Conservation (phyloP, 2,797 vertebrate species). For the Ptychadena robeensis region DNA sequence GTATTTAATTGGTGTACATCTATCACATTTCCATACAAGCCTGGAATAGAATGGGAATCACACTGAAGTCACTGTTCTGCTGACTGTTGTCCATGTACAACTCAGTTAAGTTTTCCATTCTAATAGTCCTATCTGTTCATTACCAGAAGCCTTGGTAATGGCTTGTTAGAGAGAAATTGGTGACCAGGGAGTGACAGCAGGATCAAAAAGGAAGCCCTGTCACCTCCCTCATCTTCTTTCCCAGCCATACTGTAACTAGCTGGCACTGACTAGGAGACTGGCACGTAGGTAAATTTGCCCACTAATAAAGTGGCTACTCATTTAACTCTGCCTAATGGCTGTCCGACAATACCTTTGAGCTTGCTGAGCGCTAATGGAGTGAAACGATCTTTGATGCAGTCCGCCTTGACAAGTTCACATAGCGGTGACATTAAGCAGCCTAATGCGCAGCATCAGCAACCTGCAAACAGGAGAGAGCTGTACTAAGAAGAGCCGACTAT, state of each 20-base stretch:
- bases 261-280: neutral
- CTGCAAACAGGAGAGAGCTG: neutral
- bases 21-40: too few relatives aligned
- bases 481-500: neutral
- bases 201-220: too few relatives aligned
- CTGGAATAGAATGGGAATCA: too few relatives aligned
- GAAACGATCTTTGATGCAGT: neutral
- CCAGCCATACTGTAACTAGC: neutral
- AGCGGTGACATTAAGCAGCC: constrained; percentile 2
- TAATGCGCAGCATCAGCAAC: neutral
- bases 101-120: neutral
- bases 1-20: too few relatives aligned
- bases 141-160: neutral
- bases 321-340: constrained; percentile 21
- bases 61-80: too few relatives aligned
- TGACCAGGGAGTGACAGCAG: neutral
- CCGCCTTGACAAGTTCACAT: constrained; percentile 5
- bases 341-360: constrained; percentile 12
- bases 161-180: neutral
- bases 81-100: too few relatives aligned
- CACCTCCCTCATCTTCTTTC: neutral
- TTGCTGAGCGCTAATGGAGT: constrained; percentile 25
- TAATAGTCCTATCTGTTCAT: neutral
- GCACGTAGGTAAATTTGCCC: neutral
- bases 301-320: neutral